Evolutionary conservation across 1,140 invertebrate species (phyloP), one percentile per base, ranked within the genome.

Genomic region (Phymorhynchus buccinoides): DNA sequence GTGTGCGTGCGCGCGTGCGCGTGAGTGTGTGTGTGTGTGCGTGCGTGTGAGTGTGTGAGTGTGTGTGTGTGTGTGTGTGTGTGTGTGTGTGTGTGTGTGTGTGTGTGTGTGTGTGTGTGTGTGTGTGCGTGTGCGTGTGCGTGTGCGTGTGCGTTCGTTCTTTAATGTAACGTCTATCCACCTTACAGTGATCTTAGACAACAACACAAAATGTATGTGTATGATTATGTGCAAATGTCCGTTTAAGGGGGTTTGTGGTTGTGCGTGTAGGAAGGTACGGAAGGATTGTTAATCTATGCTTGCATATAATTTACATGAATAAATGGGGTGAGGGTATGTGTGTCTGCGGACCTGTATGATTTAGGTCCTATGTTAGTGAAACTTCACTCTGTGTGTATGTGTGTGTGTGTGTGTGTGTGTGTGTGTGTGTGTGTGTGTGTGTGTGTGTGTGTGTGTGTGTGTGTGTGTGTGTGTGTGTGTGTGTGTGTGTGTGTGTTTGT

Each of bases 351-450:
- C n/a, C n/a, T n/a, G n/a, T n/a, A n/a, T n/a, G n/a, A n/a, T n/a
- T n/a, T n/a, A n/a, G n/a, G n/a, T n/a, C n/a, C n/a, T n/a, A n/a
- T n/a, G n/a, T n/a, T n/a, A n/a, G n/a, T n/a, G n/a, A n/a, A n/a
- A n/a, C n/a, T n/a, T n/a, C n/a, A n/a, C n/a, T n/a, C n/a, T n/a
- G 22, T 27, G 56, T 27, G 12, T 27, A 27, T 4, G 12, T 22
- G 56, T 27, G 56, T 62, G 56, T 62, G 56, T 62, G 56, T 62
- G 56, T 62, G 56, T 62, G 6, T 62, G 56, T 62, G 56, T 62
- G 56, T 22, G 56, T 62, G 56, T 62, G 56, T 12, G 18, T 62
- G 56, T 22, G 56, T 62, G 56, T 22, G 56, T 62, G 56, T 62
- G 56, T 62, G 56, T 62, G 7, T 62, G 56, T 62, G 56, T 62